These are phyloP conservation scores for Cygnus atratus DNA, from an alignment of 2,113 vertebrate species.

Conservation along the genomic window DNA sequence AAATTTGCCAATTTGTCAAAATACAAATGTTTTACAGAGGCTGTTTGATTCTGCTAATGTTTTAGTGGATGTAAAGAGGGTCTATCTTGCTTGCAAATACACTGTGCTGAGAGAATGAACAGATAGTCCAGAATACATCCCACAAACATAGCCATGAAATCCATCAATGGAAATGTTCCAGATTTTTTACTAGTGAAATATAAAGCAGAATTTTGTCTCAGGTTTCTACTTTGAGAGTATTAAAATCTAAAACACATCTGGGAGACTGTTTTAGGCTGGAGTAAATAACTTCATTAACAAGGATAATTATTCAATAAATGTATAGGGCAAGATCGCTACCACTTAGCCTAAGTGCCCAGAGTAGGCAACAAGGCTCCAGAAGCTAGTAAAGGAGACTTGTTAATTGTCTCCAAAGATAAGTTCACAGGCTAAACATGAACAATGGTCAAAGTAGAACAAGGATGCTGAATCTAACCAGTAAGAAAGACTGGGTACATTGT, in stretches of 20 bases:
- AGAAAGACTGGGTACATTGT: background rate
- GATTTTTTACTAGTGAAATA: background rate
- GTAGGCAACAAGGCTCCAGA: background rate
- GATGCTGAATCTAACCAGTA: background rate
- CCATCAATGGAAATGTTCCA: background rate
- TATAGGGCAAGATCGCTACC: background rate
- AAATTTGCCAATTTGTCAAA: slow-evolving; percentile 45
- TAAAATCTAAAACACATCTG: background rate
- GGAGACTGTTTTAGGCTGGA: background rate
- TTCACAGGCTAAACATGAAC: background rate
- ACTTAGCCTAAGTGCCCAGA: background rate
- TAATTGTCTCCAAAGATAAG: background rate
- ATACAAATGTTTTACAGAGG: background rate
- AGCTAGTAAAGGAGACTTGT: background rate
- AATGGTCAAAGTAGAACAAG: background rate
- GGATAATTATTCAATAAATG: background rate
- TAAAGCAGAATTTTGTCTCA: background rate
- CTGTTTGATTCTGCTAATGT: background rate
- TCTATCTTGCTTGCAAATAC: background rate
- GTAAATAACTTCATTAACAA: background rate
- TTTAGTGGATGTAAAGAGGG: background rate
- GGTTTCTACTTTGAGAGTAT: background rate
- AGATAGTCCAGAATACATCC: background rate
- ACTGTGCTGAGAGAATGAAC: background rate
- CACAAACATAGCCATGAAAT: background rate